Conservation (phyloP, 2,113 vertebrate species). For the Elaphurus davidianus region DNA sequence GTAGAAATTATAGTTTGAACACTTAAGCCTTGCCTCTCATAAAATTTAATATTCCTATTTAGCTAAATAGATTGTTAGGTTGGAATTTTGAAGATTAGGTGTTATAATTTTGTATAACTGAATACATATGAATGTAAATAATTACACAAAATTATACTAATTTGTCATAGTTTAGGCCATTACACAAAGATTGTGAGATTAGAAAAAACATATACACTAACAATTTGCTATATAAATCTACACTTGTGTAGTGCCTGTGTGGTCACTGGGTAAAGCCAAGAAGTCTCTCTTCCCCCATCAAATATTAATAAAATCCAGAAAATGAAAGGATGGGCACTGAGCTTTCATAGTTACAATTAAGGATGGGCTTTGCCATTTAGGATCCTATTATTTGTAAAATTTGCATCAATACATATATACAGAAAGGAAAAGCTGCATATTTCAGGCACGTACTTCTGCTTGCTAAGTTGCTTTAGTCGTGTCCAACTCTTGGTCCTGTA, state of each 20-base stretch:
- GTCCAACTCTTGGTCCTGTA: background rate
- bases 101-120: background rate
- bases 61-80: background rate
- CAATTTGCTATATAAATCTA: background rate
- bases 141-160: background rate
- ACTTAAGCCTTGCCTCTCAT: background rate
- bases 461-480: background rate
- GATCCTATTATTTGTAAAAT: background rate
- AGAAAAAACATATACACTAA: background rate
- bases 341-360: background rate
- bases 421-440: background rate
- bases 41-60: background rate
- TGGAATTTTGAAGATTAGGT: background rate
- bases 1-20: background rate
- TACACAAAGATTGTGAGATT: background rate
- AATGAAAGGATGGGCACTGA: background rate
- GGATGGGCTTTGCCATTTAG: background rate
- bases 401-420: background rate
- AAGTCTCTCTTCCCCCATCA: background rate
- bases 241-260: background rate
- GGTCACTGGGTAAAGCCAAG: background rate
- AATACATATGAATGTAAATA: background rate
- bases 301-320: background rate
- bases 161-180: background rate
- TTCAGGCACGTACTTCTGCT: background rate